Base-by-base conservation (phyloP, 2,888 invertebrate genomes). In the Holacanthella duospinosa region DNA sequence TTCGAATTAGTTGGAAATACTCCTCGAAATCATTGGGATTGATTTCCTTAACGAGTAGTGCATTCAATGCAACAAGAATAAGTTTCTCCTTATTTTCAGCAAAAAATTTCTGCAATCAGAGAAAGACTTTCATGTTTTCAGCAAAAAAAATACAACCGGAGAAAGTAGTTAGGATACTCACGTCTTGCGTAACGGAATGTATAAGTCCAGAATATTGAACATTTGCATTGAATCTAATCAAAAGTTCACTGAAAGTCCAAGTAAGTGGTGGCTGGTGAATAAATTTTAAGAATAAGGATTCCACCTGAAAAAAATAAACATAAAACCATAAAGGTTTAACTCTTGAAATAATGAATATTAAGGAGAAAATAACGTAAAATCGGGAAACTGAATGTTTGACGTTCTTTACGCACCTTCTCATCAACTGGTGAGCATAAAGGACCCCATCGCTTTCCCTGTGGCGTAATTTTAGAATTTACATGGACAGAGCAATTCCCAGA, bases 11-110 rank as follows among this genome's bases (percentile, higher is more conserved):
- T 76, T 96, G 96, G 79, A 99, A 95, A 77, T 94, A 93, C 1
- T 91, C 89, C 79, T 99, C 97, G 43, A 95, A 78, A 75, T 93
- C 90, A 65, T 75, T 76, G 26, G 75, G 73, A 55, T 75, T 72
- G 3, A 85, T 79, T 68, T 84, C 89, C 78, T 86, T 87, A 67
- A 83, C 85, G 1, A 92, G 84, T 29, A 99, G 80, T 0, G 93
- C 85, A 73, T 86, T 86, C 69, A 99, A 78, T n/a, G 95, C 93
- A 36, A 86, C 87, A 43, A 89, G 86, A 71, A 99, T 97, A 70
- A 96, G 79, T 79, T 94, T 94, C 79, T 97, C 97, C 77, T 99
- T 99, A 79, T 96, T 99, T 80, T 97, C 93, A 9, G 94, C 88
- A 82, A 96, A 97, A 69, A 97, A 82, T 67, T 94, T 90, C 94